phyloP scores from a whole-genome alignment of 2,113 vertebrate species.

The Mesoclemmys tuberculata region DNA sequence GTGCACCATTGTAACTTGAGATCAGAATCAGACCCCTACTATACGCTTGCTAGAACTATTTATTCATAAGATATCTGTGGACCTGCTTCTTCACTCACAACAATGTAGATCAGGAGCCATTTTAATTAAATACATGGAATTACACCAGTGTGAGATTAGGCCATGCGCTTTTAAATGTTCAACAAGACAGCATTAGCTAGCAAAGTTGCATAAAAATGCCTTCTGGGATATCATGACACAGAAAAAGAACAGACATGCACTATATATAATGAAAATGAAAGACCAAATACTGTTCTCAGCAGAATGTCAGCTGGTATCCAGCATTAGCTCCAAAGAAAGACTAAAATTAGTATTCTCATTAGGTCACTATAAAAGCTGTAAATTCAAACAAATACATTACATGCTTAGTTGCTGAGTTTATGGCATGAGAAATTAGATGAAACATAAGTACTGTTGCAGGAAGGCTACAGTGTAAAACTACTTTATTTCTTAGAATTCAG shows the following conservation, averaged over 20 bases:
- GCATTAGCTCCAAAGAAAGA: not conserved
- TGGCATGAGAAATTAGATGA: not conserved
- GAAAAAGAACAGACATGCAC: not conserved
- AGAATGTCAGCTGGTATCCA: not conserved
- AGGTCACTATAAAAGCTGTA: not conserved
- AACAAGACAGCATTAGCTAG: not conserved
- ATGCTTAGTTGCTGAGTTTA: accelerated
- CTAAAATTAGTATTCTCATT: not conserved
- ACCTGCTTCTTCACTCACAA: not conserved
- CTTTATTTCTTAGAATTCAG: not conserved
- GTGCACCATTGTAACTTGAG: not conserved
- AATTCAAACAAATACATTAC: not conserved
- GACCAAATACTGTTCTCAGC: not conserved
- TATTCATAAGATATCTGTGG: not conserved
- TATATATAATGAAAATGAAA: not conserved
- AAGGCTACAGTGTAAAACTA: not conserved
- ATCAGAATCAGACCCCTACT: not conserved
- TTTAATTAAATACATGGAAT: not conserved
- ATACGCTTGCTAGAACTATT: not conserved
- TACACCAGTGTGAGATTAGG: not conserved
- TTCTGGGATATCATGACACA: not conserved
- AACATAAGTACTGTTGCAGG: not conserved
- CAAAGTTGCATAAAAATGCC: not conserved
- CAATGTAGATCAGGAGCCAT: not conserved
- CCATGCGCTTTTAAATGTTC: not conserved